Percentiles rank a stretch among this genome's conserved stretches.
phyloP scores from a whole-genome alignment of 2,113 vertebrate species.

The Cryptotis parvus region DNA sequence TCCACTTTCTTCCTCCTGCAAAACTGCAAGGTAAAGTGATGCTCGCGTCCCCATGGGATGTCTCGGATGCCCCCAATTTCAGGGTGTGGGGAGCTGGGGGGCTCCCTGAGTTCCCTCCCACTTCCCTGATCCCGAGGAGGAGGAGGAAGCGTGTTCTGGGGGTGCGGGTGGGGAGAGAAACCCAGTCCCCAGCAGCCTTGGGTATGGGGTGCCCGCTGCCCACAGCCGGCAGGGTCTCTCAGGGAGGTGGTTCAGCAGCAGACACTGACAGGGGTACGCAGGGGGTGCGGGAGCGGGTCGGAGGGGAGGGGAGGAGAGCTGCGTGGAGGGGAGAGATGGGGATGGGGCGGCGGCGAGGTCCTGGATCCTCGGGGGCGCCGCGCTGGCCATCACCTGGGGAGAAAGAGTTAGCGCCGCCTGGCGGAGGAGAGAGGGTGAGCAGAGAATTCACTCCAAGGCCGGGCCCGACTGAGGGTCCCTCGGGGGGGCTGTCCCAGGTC shows the following conservation, averaged over 20 bases:
- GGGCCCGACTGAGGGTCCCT: constrained; percentile 75
- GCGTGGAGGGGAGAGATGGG: constrained; percentile 76
- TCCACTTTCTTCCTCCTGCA: constrained; percentile 66
- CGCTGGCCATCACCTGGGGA: constrained; percentile 81
- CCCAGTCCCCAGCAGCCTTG: background rate
- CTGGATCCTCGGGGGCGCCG: constrained; percentile 73
- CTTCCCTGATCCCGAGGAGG: background rate
- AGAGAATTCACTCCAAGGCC: constrained; percentile 83
- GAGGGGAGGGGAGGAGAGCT: constrained; percentile 75
- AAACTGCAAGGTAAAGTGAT: constrained; percentile 48
- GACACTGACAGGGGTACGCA: constrained; percentile 78
- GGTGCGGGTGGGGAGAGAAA: background rate
- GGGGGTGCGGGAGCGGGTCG: constrained; percentile 39
- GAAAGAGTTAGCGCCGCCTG: constrained; percentile 79
- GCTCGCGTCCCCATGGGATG: constrained; percentile 28
- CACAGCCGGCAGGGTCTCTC: constrained; percentile 78
- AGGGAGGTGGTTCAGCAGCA: constrained; percentile 76
- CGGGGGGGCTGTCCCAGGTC: constrained; percentile 77
- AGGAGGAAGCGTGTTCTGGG: constrained; percentile 46
- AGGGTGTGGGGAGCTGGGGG: background rate
- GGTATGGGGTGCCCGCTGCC: constrained; percentile 40
- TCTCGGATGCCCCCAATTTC: background rate
- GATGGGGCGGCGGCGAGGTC: constrained; percentile 63
- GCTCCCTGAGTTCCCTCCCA: background rate
- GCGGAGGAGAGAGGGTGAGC: constrained; percentile 81